These are phyloP conservation scores for Melieria omissa DNA, from an alignment of 2,888 invertebrate genomes.

Conservation along the genomic window DNA sequence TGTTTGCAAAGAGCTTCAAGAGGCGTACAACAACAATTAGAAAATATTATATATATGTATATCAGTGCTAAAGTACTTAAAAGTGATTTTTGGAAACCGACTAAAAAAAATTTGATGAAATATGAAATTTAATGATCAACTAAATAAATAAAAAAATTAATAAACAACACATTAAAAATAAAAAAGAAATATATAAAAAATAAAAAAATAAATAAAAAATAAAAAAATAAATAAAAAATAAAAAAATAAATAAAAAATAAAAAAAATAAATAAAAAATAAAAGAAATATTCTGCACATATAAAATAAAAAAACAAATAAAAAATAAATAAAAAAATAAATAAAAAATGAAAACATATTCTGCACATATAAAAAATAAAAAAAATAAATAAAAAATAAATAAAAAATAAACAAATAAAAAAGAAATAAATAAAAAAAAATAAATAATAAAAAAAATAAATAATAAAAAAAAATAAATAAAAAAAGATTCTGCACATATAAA, in stretches of 20 bases:
- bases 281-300: not conserved
- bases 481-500: not conserved
- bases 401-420: not conserved
- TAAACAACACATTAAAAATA: too few relatives aligned
- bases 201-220: too few relatives aligned
- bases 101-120: not conserved
- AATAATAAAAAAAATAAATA: conserved; percentile 8
- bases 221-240: not conserved
- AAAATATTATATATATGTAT: too few relatives aligned
- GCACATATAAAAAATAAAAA: not conserved
- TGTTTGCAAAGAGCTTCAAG: too few relatives aligned
- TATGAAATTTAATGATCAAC: not conserved
- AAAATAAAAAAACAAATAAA: not conserved
- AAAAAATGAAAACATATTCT: not conserved
- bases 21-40: too few relatives aligned
- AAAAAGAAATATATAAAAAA: conserved; percentile 1
- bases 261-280: conserved; percentile 7
- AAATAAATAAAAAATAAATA: conserved; percentile 2
- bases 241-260: not conserved
- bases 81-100: too few relatives aligned
- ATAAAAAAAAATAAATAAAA: conserved; percentile 10
- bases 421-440: not conserved
- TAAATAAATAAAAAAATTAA: not conserved
- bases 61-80: too few relatives aligned
- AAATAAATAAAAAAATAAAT: not conserved